Percentiles rank a stretch among this genome's conserved stretches.
Conservation (phyloP, 2,113 vertebrate species). For the Aptenodytes forsteri region DNA sequence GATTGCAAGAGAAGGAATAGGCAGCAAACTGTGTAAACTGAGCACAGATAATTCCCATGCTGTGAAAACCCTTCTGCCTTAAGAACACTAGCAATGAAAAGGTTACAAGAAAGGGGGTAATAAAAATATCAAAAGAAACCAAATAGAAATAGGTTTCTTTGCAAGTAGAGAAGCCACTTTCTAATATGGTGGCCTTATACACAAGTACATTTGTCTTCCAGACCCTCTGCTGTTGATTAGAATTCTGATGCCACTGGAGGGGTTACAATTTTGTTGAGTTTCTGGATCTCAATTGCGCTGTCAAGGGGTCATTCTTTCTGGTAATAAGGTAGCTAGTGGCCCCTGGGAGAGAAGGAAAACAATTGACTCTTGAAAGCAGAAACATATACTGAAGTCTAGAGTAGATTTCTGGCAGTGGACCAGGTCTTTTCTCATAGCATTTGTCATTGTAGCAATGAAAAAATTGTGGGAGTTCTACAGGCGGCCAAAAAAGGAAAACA, state of each 20-base stretch:
- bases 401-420: slow-evolving; percentile 61
- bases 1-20: slow-evolving; percentile 42
- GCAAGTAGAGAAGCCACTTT: slow-evolving; percentile 50
- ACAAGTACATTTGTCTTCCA: slow-evolving; percentile 71
- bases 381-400: slow-evolving; percentile 59
- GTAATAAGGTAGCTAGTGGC: slow-evolving; percentile 73
- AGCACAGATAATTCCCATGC: slow-evolving; percentile 38
- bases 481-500: slow-evolving; percentile 20
- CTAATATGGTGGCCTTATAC: slow-evolving; percentile 51
- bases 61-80: slow-evolving; percentile 39
- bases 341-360: slow-evolving; percentile 69
- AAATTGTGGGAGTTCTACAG: slow-evolving; percentile 52
- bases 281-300: slow-evolving; percentile 61
- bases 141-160: slow-evolving; percentile 53
- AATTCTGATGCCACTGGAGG: slow-evolving; percentile 63
- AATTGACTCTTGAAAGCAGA: slow-evolving; percentile 66
- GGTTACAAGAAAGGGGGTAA: slow-evolving; percentile 54
- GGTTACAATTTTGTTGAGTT: slow-evolving; percentile 70
- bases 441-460: slow-evolving; percentile 60
- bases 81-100: slow-evolving; percentile 52
- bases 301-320: slow-evolving; percentile 74
- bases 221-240: slow-evolving; percentile 68
- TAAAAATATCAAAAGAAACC: slow-evolving; percentile 60
- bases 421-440: slow-evolving; percentile 62
- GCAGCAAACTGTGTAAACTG: slow-evolving; percentile 52